These are phyloP conservation scores for Calvadosia cruxmelitensis DNA, from an alignment of 30 jellyfish, hydroid and myxozoan genomes.

Conservation along the genomic window DNA sequence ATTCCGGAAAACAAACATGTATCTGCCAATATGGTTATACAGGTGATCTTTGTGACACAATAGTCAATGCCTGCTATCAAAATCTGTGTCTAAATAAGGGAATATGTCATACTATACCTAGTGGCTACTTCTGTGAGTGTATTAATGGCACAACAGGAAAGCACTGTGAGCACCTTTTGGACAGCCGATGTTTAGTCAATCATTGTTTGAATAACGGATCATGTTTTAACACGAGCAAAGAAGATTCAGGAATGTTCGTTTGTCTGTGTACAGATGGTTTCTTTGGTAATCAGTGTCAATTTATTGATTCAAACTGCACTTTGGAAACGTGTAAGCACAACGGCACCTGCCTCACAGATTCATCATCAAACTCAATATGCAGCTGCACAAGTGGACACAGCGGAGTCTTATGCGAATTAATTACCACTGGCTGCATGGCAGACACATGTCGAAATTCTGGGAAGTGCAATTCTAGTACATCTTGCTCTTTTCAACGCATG, in stretches of 20 bases:
- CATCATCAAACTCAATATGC: conserved; percentile 5
- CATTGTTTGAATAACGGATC: neutral
- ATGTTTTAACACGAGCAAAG: neutral
- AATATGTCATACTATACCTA: conserved; percentile 14
- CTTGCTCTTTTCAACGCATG: neutral
- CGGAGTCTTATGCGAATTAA: conserved; percentile 14
- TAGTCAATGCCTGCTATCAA: conserved; percentile 8
- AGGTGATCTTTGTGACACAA: conserved; percentile 12
- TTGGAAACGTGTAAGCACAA: conserved; percentile 1
- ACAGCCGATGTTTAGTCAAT: neutral
- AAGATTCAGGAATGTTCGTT: neutral
- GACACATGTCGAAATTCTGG: conserved; percentile 25
- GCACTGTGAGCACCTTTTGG: neutral
- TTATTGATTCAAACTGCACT: neutral
- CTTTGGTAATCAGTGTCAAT: neutral
- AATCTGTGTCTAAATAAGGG: conserved; percentile 16
- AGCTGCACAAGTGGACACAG: conserved; percentile 13
- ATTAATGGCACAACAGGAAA: neutral
- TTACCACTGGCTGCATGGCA: conserved; percentile 1
- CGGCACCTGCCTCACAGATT: conserved; percentile 18
- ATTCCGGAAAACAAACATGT: neutral
- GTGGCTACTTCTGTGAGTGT: conserved; percentile 6
- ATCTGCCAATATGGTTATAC: conserved; percentile 10
- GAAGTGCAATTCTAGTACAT: conserved; percentile 16
- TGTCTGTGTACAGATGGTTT: neutral